phyloP scores from a whole-genome alignment of 1,140 invertebrate species.

The Sminthurides bifidus region DNA sequence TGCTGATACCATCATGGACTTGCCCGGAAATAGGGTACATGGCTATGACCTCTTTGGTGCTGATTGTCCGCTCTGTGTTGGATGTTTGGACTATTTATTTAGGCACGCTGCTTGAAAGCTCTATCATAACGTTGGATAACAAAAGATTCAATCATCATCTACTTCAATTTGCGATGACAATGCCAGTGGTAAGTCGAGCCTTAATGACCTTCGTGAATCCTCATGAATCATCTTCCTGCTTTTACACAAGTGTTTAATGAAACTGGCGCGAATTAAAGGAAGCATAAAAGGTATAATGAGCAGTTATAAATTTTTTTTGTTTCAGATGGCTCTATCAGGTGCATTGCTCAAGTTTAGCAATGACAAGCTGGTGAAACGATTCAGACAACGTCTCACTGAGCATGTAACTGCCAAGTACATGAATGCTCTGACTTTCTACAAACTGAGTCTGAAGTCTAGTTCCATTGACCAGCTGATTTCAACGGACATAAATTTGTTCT shows the following conservation, averaged over 20 bases:
- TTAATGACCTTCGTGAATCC: conserved; percentile 28
- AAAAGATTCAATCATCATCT: conserved; percentile 17
- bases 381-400: conserved; percentile 75
- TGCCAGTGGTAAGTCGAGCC: conserved; percentile 33
- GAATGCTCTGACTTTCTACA: conserved; percentile 46
- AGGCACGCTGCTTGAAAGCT: conserved; percentile 71
- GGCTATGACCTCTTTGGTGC: conserved; percentile 61
- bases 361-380: conserved; percentile 79
- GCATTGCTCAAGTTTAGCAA: conserved; percentile 87
- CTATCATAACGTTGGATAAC: conserved; percentile 19
- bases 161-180: conserved; percentile 32
- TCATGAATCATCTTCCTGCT: conserved; percentile 18
- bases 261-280: too few relatives aligned
- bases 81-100: conserved; percentile 96
- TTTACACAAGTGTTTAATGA: too few relatives aligned
- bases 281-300: too few relatives aligned
- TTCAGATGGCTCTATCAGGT: conserved; percentile 76
- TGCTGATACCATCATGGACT: conserved; percentile 68
- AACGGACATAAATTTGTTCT: conserved; percentile 95
- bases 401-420: conserved; percentile 84
- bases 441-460: conserved; percentile 66
- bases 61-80: conserved; percentile 79
- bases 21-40: conserved; percentile 65
- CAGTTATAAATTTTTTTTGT: too few relatives aligned
- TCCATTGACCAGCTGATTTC: conserved; percentile 95